These are phyloP conservation scores for Furcifer pardalis DNA, from an alignment of 2,797 vertebrate species.

Conservation along the genomic window DNA sequence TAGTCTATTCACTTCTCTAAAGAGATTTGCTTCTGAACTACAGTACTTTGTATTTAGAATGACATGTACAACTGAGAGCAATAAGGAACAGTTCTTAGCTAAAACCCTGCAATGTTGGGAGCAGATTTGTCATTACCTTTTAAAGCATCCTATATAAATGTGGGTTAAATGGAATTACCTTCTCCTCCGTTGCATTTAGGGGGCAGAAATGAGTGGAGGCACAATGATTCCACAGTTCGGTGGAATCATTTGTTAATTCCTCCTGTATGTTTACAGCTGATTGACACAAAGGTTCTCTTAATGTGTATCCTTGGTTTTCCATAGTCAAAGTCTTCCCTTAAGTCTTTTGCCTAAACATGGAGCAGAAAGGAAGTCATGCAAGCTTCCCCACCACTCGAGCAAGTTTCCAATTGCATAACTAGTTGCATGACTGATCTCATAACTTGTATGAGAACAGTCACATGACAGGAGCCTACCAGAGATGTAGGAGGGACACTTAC, in stretches of 20 bases:
- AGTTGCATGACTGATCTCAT: too few relatives aligned
- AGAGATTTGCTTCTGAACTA: background rate
- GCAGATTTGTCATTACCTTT: background rate
- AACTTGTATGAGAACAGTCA: too few relatives aligned
- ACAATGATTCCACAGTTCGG: background rate
- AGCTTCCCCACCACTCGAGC: too few relatives aligned
- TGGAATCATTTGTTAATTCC: background rate
- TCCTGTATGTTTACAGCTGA: background rate
- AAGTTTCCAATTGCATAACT: too few relatives aligned
- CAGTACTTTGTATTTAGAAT: background rate
- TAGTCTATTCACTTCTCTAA: background rate
- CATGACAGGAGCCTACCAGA: too few relatives aligned
- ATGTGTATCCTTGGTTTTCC: too few relatives aligned
- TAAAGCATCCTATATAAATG: background rate
- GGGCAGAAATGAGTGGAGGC: background rate
- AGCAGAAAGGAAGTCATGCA: too few relatives aligned
- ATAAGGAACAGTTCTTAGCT: background rate
- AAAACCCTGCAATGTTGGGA: background rate
- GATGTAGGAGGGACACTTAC: too few relatives aligned
- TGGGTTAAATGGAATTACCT: background rate
- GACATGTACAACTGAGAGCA: background rate
- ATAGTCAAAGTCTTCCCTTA: background rate
- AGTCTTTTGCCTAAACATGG: too few relatives aligned
- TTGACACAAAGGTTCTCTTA: background rate
- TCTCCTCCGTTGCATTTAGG: background rate